Evolutionary conservation across 2,113 vertebrate genomes (phyloP).

Genomic region (Albula glossodonta): DNA sequence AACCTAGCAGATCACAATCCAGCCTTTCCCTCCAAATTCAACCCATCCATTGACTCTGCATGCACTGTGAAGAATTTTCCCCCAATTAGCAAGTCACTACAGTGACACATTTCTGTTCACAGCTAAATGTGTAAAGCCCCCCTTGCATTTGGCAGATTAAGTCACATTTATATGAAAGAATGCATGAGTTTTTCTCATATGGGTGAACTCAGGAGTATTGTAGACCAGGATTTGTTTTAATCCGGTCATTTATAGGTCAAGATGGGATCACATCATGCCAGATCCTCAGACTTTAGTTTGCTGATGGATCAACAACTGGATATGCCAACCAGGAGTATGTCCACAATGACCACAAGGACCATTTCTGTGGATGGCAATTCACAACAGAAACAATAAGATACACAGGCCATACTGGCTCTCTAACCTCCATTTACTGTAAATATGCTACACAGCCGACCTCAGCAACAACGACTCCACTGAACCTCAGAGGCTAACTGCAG

Average conservation of each 20-base stretch:
- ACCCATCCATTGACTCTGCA: background rate
- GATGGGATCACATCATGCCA: constrained; percentile 2
- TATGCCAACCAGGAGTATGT: background rate
- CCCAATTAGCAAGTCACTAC: background rate
- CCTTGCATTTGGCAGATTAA: background rate
- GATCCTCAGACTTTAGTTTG: constrained; percentile 4
- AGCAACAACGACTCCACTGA: constrained; percentile 14
- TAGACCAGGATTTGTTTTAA: background rate
- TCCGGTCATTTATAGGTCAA: constrained; percentile 9
- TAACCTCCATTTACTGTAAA: background rate
- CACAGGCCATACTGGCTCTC: constrained; percentile 14
- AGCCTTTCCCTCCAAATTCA: background rate
- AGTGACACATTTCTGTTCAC: constrained; percentile 9
- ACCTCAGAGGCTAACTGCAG: constrained; percentile 17
- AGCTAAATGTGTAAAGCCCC: constrained; percentile 6
- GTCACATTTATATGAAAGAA: background rate
- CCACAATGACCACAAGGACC: constrained; percentile 13
- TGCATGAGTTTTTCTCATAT: background rate
- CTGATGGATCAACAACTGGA: constrained; percentile 14
- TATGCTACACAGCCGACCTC: constrained; percentile 17
- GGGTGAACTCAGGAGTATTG: constrained; percentile 15
- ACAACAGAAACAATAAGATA: constrained; percentile 42
- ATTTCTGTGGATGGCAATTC: constrained; percentile 42
- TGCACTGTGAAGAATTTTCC: background rate
- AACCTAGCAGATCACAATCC: background rate